Evolutionary conservation across 2,797 vertebrate species (phyloP).

Genomic region (Neopelma chrysocephalum): DNA sequence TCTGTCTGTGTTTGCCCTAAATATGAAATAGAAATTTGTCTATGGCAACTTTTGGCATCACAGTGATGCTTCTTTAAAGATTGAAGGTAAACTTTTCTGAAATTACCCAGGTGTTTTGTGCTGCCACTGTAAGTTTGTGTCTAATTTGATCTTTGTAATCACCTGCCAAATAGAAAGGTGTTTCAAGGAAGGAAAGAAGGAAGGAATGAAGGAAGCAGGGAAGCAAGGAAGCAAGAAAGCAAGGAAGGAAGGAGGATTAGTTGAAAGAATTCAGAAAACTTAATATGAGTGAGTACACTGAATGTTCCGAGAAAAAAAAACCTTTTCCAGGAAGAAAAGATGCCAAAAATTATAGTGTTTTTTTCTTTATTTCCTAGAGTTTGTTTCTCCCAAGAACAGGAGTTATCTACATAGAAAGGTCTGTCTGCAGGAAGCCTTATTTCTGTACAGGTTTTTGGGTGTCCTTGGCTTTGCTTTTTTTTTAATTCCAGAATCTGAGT

Average conservation of each 20-base stretch:
- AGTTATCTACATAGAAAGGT: not conserved
- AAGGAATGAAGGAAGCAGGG: not conserved
- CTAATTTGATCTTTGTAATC: not conserved
- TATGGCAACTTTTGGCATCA: not conserved
- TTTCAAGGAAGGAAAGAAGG: not conserved
- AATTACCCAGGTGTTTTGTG: not conserved
- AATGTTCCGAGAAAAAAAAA: not conserved
- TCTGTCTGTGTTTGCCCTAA: not conserved
- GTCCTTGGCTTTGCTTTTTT: not conserved
- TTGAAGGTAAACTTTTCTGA: not conserved
- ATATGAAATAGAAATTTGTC: not conserved
- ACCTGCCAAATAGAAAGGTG: not conserved
- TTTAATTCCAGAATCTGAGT: not conserved
- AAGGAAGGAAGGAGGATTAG: not conserved
- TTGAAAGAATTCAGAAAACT: not conserved
- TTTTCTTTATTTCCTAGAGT: not conserved
- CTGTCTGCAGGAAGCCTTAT: not conserved
- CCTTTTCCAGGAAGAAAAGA: not conserved
- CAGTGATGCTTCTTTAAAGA: not conserved
- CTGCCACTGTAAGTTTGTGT: not conserved
- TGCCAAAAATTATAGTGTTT: accelerated
- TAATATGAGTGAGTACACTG: not conserved
- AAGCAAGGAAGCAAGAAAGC: not conserved
- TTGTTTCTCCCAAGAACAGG: not conserved
- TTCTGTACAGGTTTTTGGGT: not conserved